phyloP scores from a whole-genome alignment of 2,113 vertebrate genomes.

The Aix galericulata region DNA sequence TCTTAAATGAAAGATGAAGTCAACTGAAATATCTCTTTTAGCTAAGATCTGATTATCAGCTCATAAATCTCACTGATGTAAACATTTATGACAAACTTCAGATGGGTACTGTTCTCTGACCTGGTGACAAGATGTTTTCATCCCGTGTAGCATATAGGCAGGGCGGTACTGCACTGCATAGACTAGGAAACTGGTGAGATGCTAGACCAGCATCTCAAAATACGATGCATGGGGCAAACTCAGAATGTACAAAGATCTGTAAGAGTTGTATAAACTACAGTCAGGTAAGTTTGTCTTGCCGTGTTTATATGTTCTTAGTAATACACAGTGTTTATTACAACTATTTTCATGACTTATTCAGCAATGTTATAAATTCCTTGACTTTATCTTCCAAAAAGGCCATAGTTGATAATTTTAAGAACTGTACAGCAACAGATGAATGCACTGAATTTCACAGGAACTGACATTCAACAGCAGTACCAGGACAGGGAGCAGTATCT shows the following conservation, averaged over 20 bases:
- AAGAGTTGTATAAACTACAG: neutral
- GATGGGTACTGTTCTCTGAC: neutral
- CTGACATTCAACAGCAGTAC: neutral
- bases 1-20: neutral
- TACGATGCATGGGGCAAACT: neutral
- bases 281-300: neutral
- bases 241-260: neutral
- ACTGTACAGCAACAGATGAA: accelerated
- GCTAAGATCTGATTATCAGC: neutral
- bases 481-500: neutral
- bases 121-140: accelerated
- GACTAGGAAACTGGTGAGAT: neutral
- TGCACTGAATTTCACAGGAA: neutral
- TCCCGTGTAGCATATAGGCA: accelerated
- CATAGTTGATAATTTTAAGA: neutral
- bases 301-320: neutral
- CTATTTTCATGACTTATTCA: neutral
- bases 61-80: neutral
- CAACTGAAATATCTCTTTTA: neutral
- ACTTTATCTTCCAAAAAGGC: neutral
- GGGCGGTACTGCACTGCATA: accelerated
- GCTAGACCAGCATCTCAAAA: neutral
- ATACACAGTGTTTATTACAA: neutral
- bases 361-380: neutral
- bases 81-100: neutral